phyloP scores from a whole-genome alignment of 1,140 invertebrate genomes.

The Papilio xuthus region DNA sequence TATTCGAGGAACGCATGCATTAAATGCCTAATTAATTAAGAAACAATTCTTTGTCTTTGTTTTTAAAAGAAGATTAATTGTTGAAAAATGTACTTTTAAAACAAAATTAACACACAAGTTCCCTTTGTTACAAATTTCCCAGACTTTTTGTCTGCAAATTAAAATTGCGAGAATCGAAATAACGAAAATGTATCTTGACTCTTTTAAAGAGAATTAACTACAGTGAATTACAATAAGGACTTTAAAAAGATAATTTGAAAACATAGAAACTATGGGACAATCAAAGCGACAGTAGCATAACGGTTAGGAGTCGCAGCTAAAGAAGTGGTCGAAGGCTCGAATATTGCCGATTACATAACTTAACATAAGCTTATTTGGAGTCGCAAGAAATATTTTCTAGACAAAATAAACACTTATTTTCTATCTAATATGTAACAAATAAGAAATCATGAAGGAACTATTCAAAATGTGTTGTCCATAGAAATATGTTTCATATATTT shows the following conservation, averaged over 20 bases:
- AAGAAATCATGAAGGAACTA: background rate
- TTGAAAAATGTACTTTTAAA: conserved; percentile 12
- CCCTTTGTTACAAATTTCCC: background rate
- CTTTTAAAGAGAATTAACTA: background rate
- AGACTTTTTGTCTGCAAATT: conserved; percentile 11
- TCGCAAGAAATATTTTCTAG: background rate
- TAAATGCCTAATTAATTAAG: conserved; percentile 2
- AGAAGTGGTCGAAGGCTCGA: too few species aligned
- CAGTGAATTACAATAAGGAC: background rate
- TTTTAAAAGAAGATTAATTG: background rate
- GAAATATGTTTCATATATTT: background rate
- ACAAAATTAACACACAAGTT: background rate
- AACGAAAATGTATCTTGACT: background rate
- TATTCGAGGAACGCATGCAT: background rate
- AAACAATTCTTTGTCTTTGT: background rate
- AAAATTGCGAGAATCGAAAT: conserved; percentile 1
- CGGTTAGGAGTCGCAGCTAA: too few species aligned
- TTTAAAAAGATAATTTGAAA: background rate
- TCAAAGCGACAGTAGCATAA: too few species aligned
- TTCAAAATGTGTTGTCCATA: background rate
- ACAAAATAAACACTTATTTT: too few species aligned
- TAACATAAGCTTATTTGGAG: too few species aligned
- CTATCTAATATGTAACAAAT: background rate
- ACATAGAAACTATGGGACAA: background rate
- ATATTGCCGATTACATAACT: too few species aligned